Conservation (phyloP, 2,797 vertebrate species). For the Oreortyx pictus region DNA sequence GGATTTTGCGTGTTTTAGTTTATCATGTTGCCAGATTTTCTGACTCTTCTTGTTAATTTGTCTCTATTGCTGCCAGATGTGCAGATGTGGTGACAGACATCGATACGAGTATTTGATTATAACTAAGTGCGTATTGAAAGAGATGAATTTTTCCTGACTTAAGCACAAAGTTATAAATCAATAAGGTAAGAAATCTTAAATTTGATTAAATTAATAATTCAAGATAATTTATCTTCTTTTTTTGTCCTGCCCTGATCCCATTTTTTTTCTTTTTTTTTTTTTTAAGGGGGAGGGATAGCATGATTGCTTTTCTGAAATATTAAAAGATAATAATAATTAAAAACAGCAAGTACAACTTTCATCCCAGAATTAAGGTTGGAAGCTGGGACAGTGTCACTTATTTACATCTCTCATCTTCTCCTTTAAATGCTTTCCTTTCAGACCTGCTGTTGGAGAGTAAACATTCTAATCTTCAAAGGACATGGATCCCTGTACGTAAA, state of each 20-base stretch:
- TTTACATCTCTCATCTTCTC: not conserved
- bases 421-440: not conserved
- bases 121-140: constrained; percentile 67
- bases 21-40: constrained; percentile 85
- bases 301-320: not conserved
- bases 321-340: not conserved
- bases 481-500: not conserved
- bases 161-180: constrained; percentile 50
- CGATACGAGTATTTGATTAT: constrained; percentile 65
- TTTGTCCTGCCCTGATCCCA: not conserved
- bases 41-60: constrained; percentile 84
- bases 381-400: not conserved
- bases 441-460: not conserved
- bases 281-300: not conserved
- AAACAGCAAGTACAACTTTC: not conserved
- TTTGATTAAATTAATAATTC: constrained; percentile 2
- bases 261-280: not conserved
- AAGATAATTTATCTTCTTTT: not conserved
- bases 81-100: constrained; percentile 81
- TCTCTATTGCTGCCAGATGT: constrained; percentile 88
- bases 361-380: not conserved
- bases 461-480: not conserved
- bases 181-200: constrained; percentile 47
- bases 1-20: constrained; percentile 79
- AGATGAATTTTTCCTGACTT: constrained; percentile 61